A percentile compares a stretch with the other conserved stretches of the same genome.
phyloP scores from a whole-genome alignment of 2,797 vertebrate species.

The Streptopelia turtur region DNA sequence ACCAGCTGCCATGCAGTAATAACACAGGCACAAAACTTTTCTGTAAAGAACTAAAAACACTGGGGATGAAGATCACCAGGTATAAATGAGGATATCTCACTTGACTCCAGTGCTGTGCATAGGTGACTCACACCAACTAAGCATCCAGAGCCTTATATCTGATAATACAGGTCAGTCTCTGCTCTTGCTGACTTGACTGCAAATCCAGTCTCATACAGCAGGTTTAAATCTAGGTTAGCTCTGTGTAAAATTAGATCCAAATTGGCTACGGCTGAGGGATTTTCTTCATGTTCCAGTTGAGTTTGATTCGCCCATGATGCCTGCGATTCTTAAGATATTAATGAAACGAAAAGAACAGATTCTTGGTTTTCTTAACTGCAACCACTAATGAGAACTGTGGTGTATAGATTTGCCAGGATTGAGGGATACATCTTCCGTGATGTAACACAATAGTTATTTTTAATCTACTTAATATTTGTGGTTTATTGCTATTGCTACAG shows the following conservation, averaged over 20 bases:
- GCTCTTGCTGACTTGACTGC: not conserved
- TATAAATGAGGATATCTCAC: not conserved
- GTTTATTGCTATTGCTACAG: slow-evolving; percentile 6
- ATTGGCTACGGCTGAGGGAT: not conserved
- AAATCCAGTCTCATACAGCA: not conserved
- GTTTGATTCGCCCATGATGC: not conserved
- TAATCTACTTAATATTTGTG: slow-evolving; percentile 27
- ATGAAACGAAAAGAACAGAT: not conserved
- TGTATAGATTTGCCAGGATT: not conserved
- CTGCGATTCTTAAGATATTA: not conserved
- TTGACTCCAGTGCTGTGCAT: not conserved
- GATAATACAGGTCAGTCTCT: rapidly evolving
- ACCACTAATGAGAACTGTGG: not conserved
- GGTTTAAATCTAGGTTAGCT: not conserved
- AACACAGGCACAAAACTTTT: not conserved
- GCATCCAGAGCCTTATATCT: not conserved
- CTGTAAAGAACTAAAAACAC: not conserved
- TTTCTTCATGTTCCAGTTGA: not conserved
- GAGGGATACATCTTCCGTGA: not conserved
- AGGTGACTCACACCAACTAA: not conserved
- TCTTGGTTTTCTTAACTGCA: not conserved
- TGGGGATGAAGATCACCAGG: not conserved
- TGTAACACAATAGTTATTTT: not conserved
- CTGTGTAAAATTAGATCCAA: not conserved
- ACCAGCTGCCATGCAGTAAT: not conserved